Percentiles rank a stretch among this genome's conserved stretches.
These are phyloP conservation scores for Belonocnema kinseyi DNA, from an alignment of 1,140 invertebrate genomes.

Conservation along the genomic window DNA sequence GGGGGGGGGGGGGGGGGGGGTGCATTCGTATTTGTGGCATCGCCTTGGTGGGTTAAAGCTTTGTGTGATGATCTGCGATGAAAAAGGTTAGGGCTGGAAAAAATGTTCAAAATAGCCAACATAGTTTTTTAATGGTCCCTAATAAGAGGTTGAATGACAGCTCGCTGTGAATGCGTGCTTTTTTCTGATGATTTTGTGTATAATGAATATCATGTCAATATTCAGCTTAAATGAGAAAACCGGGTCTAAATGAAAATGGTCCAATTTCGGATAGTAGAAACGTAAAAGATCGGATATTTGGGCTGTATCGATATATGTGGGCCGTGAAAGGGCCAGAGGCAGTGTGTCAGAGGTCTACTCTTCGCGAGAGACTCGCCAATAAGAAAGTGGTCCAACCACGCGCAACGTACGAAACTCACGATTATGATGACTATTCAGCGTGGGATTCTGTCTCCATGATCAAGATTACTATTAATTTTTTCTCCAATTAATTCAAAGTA, in stretches of 20 bases:
- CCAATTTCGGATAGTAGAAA: constrained; percentile 48
- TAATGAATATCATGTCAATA: not conserved
- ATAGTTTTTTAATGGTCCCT: no score
- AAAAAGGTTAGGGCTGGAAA: no score
- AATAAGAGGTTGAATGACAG: no score
- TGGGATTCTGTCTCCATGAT: constrained; percentile 39
- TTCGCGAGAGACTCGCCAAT: constrained; percentile 44
- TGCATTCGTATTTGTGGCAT: no score
- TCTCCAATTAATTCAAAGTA: not conserved
- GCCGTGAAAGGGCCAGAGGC: constrained; percentile 61
- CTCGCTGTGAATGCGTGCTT: no score
- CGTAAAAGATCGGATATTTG: constrained; percentile 37
- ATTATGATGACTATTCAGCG: constrained; percentile 21
- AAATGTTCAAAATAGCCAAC: no score
- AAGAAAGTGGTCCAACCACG: constrained; percentile 64
- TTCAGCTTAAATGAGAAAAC: not conserved
- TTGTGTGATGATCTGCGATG: no score
- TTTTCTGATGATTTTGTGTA: no score
- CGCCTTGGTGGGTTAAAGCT: no score
- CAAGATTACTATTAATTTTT: constrained; percentile 16
- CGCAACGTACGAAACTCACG: constrained; percentile 21
- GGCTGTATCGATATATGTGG: constrained; percentile 55
- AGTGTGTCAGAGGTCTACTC: constrained; percentile 62
- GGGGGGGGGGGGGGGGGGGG: no score
- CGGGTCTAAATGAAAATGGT: constrained; percentile 25